These are phyloP conservation scores for Cathartes aura DNA, from an alignment of 2,113 vertebrate genomes.

Conservation along the genomic window DNA sequence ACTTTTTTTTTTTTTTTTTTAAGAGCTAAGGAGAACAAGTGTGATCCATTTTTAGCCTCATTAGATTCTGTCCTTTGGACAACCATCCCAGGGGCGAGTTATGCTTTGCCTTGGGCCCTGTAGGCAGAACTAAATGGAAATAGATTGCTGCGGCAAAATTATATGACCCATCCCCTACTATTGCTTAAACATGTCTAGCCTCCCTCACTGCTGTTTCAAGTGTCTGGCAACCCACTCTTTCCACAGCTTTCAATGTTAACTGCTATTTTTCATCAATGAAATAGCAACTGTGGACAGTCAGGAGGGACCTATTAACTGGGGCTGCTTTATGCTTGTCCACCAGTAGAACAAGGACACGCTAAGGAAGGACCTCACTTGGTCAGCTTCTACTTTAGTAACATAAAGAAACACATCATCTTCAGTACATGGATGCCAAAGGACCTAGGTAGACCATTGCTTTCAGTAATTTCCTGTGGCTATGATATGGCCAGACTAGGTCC, in stretches of 20 bases:
- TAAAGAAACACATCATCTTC: not conserved
- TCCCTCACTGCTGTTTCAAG: not conserved
- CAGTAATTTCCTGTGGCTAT: not conserved
- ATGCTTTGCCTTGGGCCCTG: not conserved
- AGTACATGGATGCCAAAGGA: not conserved
- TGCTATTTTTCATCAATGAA: constrained; percentile 39
- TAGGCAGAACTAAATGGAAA: constrained; percentile 17
- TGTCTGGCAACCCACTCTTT: not conserved
- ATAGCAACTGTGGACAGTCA: not conserved
- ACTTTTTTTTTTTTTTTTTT: not conserved
- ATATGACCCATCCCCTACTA: constrained; percentile 29
- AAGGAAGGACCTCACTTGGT: not conserved
- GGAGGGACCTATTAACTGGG: not conserved
- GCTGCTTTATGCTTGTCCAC: not conserved
- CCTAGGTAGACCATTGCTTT: not conserved
- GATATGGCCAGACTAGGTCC: not conserved
- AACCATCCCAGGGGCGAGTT: rapidly evolving
- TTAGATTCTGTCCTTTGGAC: not conserved
- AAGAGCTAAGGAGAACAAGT: not conserved
- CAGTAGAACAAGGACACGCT: not conserved
- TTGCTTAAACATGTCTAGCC: constrained; percentile 41
- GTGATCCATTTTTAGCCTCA: not conserved
- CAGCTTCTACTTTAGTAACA: not conserved
- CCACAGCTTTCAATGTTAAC: not conserved
- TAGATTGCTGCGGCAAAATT: not conserved